phyloP scores from a whole-genome alignment of 1,140 invertebrate genomes.

The Brachionus rotundiformis region DNA sequence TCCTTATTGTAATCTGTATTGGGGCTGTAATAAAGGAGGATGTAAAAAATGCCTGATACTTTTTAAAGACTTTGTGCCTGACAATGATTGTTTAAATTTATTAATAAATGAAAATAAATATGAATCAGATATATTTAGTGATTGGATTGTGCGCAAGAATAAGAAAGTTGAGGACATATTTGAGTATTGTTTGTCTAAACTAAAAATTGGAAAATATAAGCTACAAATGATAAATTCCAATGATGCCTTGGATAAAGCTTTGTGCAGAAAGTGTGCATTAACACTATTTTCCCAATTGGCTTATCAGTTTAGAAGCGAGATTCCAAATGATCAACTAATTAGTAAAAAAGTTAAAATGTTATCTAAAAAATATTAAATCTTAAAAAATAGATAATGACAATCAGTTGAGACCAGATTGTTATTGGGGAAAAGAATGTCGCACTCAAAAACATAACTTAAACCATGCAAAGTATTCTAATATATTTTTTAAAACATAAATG shows the following conservation, averaged over 20 bases:
- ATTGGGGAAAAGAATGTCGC: conserved; percentile 61
- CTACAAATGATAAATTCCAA: conserved; percentile 28
- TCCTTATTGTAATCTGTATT: conserved; percentile 61
- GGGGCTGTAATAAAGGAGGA: conserved; percentile 60
- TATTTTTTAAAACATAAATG: no score
- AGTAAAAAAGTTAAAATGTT: conserved; percentile 53
- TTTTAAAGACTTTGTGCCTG: conserved; percentile 61
- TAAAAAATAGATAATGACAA: background rate
- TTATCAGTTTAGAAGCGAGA: conserved; percentile 58
- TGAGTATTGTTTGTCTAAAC: conserved; percentile 55
- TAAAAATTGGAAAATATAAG: conserved; percentile 56
- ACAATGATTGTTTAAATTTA: conserved; percentile 56
- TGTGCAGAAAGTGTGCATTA: conserved; percentile 59
- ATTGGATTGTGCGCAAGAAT: conserved; percentile 57
- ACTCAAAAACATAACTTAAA: conserved; percentile 60
- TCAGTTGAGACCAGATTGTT: conserved; percentile 56
- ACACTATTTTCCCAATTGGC: conserved; percentile 58
- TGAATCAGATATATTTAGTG: conserved; percentile 60
- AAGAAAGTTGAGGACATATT: conserved; percentile 58
- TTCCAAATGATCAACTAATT: conserved; percentile 56
- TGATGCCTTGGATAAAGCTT: conserved; percentile 48
- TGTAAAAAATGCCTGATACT: conserved; percentile 59
- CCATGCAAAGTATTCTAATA: conserved; percentile 61
- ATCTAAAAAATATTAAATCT: background rate
- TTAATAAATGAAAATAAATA: conserved; percentile 59